A percentile compares a stretch with the other conserved stretches of the same genome.
These are phyloP conservation scores for Corticium candelabrum DNA, from an alignment of 37 sponge, comb jelly and placozoan genomes.

Conservation along the genomic window DNA sequence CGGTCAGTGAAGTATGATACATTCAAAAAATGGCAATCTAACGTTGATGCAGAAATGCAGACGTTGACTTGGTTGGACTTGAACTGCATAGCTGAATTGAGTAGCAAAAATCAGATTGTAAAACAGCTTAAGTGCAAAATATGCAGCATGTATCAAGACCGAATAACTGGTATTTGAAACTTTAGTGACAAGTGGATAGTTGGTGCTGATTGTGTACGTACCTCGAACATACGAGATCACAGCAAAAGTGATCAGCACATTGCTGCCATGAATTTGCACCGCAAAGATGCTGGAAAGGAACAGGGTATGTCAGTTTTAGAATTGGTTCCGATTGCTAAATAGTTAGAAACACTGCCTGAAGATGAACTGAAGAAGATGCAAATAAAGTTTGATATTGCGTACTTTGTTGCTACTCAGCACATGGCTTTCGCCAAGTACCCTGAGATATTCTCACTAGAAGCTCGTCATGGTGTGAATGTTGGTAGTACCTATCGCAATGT, in stretches of 20 bases:
- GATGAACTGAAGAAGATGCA: slow-evolving; percentile 21
- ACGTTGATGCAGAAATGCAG: slow-evolving; percentile 22
- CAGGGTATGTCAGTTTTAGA: slow-evolving; percentile 5
- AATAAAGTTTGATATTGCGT: slow-evolving; percentile 46
- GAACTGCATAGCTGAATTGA: slow-evolving; percentile 20
- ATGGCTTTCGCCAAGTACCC: slow-evolving; percentile 39
- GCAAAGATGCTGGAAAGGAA: slow-evolving; percentile 22
- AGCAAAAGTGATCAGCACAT: slow-evolving; percentile 34
- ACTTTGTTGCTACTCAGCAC: slow-evolving; percentile 45
- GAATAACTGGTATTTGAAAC: slow-evolving; percentile 21
- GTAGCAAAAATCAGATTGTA: slow-evolving; percentile 20
- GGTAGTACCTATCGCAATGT: slow-evolving; percentile 36
- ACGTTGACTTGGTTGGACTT: slow-evolving; percentile 45
- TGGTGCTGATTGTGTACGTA: slow-evolving; percentile 51
- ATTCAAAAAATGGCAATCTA: slow-evolving; percentile 21
- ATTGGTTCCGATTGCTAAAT: slow-evolving; percentile 42
- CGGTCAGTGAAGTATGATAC: too few relatives aligned
- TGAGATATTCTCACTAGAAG: slow-evolving; percentile 30
- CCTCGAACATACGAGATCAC: slow-evolving; percentile 50
- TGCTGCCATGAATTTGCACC: slow-evolving; percentile 33
- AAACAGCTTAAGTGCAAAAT: slow-evolving; percentile 23
- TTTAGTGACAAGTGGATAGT: slow-evolving; percentile 36
- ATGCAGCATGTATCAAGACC: slow-evolving; percentile 27
- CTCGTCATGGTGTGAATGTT: slow-evolving; percentile 44
- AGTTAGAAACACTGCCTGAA: slow-evolving; percentile 23